Percentiles rank a stretch among this genome's conserved stretches.
Conservation (phyloP, 2,797 vertebrate genomes). For the Onychomys leucogaster region DNA sequence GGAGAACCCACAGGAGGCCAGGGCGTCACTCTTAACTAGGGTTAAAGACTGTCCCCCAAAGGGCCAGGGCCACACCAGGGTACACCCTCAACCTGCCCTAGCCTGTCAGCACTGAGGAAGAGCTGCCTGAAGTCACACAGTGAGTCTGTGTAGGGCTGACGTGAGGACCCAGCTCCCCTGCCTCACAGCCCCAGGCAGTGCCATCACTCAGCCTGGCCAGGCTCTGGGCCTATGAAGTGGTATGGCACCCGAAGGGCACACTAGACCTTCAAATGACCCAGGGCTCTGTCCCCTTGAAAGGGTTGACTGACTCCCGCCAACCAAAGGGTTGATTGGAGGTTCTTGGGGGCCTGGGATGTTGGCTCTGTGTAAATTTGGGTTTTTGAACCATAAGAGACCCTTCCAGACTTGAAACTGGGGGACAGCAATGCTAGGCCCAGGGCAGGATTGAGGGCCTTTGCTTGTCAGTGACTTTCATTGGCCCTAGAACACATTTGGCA, state of each 20-base stretch:
- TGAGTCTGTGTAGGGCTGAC: background rate
- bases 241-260: background rate
- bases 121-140: background rate
- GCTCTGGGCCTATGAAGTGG: background rate
- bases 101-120: background rate
- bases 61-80: background rate
- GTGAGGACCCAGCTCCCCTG: background rate
- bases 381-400: background rate
- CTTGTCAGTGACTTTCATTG: background rate
- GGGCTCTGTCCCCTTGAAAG: background rate
- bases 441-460: background rate
- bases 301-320: background rate
- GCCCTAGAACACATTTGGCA: background rate
- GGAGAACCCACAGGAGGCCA: background rate
- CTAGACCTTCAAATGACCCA: background rate
- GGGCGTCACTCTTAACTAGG: background rate
- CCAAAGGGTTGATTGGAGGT: background rate
- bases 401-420: background rate
- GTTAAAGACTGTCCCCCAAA: background rate
- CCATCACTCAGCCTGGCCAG: background rate
- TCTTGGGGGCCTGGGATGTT: background rate
- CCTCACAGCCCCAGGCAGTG: background rate
- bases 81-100: background rate
- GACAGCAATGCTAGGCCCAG: background rate
- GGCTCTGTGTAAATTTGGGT: background rate